Conservation (phyloP, 2,113 vertebrate genomes). For the Donacobius atricapilla region DNA sequence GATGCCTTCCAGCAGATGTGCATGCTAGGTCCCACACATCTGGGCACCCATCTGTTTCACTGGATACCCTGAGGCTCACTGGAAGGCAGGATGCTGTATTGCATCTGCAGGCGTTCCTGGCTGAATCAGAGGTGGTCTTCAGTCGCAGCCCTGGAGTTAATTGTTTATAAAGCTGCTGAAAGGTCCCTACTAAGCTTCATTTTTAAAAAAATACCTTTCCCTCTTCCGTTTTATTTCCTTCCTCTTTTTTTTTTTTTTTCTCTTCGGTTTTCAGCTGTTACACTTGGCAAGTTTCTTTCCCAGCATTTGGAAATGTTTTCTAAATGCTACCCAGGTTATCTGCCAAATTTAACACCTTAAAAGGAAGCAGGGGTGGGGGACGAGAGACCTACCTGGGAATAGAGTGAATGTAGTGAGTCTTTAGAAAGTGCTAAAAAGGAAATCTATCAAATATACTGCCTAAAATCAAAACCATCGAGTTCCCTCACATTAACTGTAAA, state of each 20-base stretch:
- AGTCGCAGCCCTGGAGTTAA: not conserved
- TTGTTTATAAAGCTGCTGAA: constrained; percentile 52
- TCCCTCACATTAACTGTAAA: not conserved
- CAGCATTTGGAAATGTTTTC: constrained; percentile 62
- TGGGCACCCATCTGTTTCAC: not conserved
- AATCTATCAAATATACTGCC: constrained; percentile 1
- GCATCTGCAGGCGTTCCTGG: not conserved
- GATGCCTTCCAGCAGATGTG: not conserved
- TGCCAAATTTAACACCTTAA: constrained; percentile 57
- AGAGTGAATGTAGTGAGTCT: not conserved
- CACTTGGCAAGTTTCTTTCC: constrained; percentile 31
- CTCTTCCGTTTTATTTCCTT: not conserved
- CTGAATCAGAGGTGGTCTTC: constrained; percentile 30
- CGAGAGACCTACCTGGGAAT: not conserved
- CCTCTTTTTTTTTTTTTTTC: not conserved
- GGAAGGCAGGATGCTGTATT: not conserved
- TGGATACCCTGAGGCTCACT: not conserved
- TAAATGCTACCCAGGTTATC: constrained; percentile 18
- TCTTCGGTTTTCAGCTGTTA: constrained; percentile 10
- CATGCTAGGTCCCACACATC: not conserved
- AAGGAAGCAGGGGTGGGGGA: not conserved
- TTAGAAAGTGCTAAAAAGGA: not conserved
- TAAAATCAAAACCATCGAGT: not conserved
- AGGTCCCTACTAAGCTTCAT: not conserved
- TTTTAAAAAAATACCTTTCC: not conserved